Evolutionary conservation across 1,140 invertebrate genomes (phyloP).

Genomic region (Sesamia nonagrioides): DNA sequence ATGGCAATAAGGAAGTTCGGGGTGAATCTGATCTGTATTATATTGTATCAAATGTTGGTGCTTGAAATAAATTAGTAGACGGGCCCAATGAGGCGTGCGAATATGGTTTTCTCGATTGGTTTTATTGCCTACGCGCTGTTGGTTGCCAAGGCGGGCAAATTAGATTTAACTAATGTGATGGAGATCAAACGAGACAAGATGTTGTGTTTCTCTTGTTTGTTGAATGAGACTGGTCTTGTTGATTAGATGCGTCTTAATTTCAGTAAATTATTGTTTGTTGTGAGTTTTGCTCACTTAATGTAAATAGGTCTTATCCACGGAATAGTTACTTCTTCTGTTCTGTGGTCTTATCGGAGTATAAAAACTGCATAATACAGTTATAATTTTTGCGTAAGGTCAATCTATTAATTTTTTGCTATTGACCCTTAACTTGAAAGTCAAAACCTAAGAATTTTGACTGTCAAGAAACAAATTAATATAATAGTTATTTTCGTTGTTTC

Average conservation of each 20-base stretch:
- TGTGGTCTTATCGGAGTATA: neutral
- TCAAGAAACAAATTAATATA: too few relatives aligned
- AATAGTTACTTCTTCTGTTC: too few relatives aligned
- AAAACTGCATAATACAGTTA: too few relatives aligned
- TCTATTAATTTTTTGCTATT: too few relatives aligned
- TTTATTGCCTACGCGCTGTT: conserved; percentile 45
- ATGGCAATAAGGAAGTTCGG: conserved; percentile 58
- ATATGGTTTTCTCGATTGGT: conserved; percentile 48
- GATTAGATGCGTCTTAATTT: neutral
- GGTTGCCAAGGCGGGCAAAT: conserved; percentile 33
- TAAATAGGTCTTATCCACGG: neutral
- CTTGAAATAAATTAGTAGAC: conserved; percentile 55
- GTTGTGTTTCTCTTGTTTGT: neutral
- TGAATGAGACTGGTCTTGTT: conserved; percentile 1
- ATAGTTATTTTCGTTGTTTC: too few relatives aligned
- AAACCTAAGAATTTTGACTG: too few relatives aligned
- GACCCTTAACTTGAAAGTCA: too few relatives aligned
- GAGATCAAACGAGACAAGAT: conserved; percentile 10
- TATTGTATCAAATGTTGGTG: conserved; percentile 49
- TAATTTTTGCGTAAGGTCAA: too few relatives aligned
- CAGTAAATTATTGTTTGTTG: neutral
- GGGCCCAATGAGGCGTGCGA: conserved; percentile 54
- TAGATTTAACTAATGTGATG: conserved; percentile 38
- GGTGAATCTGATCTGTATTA: conserved; percentile 46
- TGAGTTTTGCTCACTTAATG: neutral